Percentiles rank a stretch among this genome's conserved stretches.
Evolutionary conservation across 2,797 vertebrate species (phyloP).

Genomic region (Oreonectes daqikongensis): DNA sequence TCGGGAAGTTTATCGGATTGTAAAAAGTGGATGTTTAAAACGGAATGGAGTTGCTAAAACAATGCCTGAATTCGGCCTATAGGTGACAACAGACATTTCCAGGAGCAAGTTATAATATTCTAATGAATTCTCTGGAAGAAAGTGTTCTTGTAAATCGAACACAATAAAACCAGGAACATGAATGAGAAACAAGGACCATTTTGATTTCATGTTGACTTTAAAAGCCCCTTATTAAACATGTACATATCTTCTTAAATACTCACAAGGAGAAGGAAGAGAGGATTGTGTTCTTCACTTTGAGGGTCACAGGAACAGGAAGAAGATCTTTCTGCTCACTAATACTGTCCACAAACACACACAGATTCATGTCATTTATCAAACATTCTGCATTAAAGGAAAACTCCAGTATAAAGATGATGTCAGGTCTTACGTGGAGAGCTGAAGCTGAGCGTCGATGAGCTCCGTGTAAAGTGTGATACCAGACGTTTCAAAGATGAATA

Average conservation of each 20-base stretch:
- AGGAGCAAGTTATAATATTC: neutral
- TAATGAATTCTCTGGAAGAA: neutral
- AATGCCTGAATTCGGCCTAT: neutral
- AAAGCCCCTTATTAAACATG: neutral
- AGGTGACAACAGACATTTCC: neutral
- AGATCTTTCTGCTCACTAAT: slow-evolving; percentile 87
- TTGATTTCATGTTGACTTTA: neutral
- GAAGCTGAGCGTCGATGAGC: slow-evolving; percentile 75
- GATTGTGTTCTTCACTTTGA: slow-evolving; percentile 86
- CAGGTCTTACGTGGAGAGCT: slow-evolving; percentile 85
- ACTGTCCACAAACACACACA: slow-evolving; percentile 66
- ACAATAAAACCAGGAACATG: neutral
- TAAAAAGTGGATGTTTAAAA: neutral
- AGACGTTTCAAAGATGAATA: slow-evolving; percentile 79
- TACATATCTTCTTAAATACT: slow-evolving; percentile 57
- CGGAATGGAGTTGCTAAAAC: neutral
- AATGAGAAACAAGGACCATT: neutral
- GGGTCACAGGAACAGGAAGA: slow-evolving; percentile 68
- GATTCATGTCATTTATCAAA: neutral
- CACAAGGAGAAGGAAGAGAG: slow-evolving; percentile 81
- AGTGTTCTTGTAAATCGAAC: neutral
- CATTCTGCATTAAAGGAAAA: neutral
- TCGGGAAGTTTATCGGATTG: neutral
- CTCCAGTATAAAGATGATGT: too few relatives aligned
- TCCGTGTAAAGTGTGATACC: slow-evolving; percentile 81